Evolutionary conservation across 2,113 vertebrate genomes (phyloP), one percentile per base, ranked within the genome.

Genomic region (Dissostichus mawsoni): DNA sequence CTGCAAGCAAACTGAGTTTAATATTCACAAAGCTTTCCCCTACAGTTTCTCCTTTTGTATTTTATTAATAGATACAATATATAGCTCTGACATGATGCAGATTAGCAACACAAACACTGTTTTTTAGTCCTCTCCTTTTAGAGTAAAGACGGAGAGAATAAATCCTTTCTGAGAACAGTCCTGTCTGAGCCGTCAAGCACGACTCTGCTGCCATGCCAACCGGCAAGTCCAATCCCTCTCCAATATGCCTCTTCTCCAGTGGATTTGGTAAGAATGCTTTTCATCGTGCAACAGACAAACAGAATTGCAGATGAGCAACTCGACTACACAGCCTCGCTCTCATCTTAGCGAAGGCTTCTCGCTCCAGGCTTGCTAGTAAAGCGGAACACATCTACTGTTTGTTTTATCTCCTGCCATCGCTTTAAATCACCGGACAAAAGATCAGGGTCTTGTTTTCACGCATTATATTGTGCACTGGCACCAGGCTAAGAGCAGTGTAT

Each of bases 281-380:
- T 90, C 91, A 87, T 90, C 77, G 56, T 16, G 50, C 62, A 66
- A 74, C 87, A 87, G 89, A 91, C 88, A 92, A 92, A 91, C 89
- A 90, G 90, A 92, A 90, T 92, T 87, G 83, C 80, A 88, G 82
- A 93, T 92, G 90, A 91, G 89, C 76, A 83, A 87, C 81, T 86
- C 69, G 7, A 17, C 86, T 76, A 17, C 45, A 55, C 77, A 45
- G 81, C 53, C 52, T 79, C 78, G 52, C 62, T 77, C 80, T 85
- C 86, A 81, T 90, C 84, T 81, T 14, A 72, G 69, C 25, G 17
- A 64, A 78, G 84, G 68, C 48, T 68, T 51, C 55, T 83, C 1
- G 68, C 81, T 85, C 50, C 77, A 9, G 84, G 92, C 82, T 84
- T 13, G 69, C 67, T 68, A 50, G 70, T 78, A 17, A 66, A 78